Base-by-base conservation (phyloP, 2,113 vertebrate species). In the Lampris incognitus region DNA sequence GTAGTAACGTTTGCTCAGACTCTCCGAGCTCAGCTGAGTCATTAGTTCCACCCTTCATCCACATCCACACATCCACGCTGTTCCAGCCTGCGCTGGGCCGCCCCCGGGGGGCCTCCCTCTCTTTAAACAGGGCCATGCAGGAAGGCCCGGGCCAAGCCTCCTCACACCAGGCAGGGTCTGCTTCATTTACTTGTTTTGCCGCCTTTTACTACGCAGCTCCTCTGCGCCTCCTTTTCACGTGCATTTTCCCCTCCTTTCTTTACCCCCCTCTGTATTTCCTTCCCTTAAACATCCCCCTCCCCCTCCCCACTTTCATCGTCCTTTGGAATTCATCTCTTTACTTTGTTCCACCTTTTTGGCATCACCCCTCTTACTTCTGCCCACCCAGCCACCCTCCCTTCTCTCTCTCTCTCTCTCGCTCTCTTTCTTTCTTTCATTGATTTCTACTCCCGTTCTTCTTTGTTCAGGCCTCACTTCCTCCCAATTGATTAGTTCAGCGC, bases 11-110 rank as follows among this genome's bases (percentile, higher is more conserved):
- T 89, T 76, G 56, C 75, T 81, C 76, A 8, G 66, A 11, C 0
- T 13, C 67, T 62, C 1, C 5, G 51, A 66, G 81, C 51, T 66
- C 8, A 0, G 73, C 85, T 87, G 86, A 91, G 56, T 91, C 91
- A 92, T 85, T 59, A 71, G 24, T 79, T 89, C 87, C 85, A 0
- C 6, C 39, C 8, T 24, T 24, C 24, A 37, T 69, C 64, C 46
- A 42, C 65, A 42, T n/a, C 1, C 55, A 58, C 54, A 10, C 42
- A 24, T 24, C 24, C 24, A 24, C 24, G 24, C 24, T 24, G 24
- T 24, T 24, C 24, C 24, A 24, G 24, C 24, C 24, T 24, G 24
- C 24, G 24, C 24, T 24, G 24, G 24, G 24, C 24, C 24, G 24
- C 24, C 24, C 24, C 24, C 24, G 24, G 24, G 24, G 24, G 24